These are phyloP conservation scores for Volucella inflata DNA, from an alignment of 2,888 invertebrate species.

Conservation along the genomic window DNA sequence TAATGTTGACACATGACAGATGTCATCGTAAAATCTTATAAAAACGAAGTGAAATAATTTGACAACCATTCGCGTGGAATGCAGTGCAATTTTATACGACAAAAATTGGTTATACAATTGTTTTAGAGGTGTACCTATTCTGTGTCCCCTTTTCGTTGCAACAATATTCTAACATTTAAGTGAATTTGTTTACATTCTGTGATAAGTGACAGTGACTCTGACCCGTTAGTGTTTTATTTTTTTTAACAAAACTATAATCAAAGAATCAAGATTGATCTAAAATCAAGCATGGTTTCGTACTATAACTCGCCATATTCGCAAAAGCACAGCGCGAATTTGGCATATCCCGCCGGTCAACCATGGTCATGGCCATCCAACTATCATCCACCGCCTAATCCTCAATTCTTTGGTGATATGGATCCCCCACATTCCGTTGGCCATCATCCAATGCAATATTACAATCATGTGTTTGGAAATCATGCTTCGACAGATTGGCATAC, in stretches of 20 bases:
- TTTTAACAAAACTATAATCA: constrained; percentile 16
- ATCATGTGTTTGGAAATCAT: constrained; percentile 84
- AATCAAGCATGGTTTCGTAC: constrained; percentile 88
- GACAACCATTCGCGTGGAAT: background rate
- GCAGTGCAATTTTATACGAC: background rate
- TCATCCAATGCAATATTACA: constrained; percentile 84
- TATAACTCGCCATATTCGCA: constrained; percentile 88
- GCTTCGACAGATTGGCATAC: constrained; percentile 82
- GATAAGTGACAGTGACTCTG: background rate
- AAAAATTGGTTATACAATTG: background rate
- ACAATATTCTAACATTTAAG: background rate
- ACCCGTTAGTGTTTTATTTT: background rate
- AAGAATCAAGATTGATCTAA: constrained; percentile 75
- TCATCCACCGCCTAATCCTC: constrained; percentile 83
- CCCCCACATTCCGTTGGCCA: constrained; percentile 82
- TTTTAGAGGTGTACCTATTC: background rate
- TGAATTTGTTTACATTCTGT: constrained; percentile 22
- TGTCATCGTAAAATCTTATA: constrained; percentile 29
- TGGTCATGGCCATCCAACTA: constrained; percentile 85
- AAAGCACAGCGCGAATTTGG: constrained; percentile 86
- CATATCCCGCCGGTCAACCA: constrained; percentile 84
- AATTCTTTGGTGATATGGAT: constrained; percentile 84
- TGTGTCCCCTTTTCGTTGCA: too few species aligned
- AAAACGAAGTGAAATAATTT: background rate
- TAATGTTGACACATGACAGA: constrained; percentile 36